Evolutionary conservation across 2,113 vertebrate species (phyloP).

Genomic region (Pteronura brasiliensis): DNA sequence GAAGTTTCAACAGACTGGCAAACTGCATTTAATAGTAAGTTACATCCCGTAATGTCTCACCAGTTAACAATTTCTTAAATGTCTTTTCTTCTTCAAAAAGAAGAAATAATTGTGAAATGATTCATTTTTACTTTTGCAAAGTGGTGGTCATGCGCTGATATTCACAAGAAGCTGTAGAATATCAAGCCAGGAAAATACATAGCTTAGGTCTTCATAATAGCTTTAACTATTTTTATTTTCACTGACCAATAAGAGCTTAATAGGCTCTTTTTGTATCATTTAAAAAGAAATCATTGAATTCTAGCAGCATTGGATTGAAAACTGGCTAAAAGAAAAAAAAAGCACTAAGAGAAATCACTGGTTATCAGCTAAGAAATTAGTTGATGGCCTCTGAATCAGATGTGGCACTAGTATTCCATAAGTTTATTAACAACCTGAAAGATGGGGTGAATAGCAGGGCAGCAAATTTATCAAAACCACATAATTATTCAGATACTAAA

Average conservation of each 20-base stretch:
- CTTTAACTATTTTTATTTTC: constrained; percentile 34
- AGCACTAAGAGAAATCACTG: constrained; percentile 59
- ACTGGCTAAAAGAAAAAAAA: constrained; percentile 66
- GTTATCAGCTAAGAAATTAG: constrained; percentile 65
- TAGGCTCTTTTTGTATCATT: neutral
- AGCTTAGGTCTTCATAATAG: neutral
- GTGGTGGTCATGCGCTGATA: neutral
- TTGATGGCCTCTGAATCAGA: neutral
- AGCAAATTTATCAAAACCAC: constrained; percentile 41
- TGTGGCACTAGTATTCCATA: neutral
- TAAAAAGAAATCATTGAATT: neutral
- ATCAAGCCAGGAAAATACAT: neutral
- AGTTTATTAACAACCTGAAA: constrained; percentile 47
- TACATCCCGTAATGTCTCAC: neutral
- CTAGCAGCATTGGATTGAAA: constrained; percentile 47
- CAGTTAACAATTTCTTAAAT: neutral
- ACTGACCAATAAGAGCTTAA: neutral
- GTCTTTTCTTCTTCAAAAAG: neutral
- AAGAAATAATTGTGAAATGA: constrained; percentile 1
- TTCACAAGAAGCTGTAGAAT: neutral
- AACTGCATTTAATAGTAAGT: constrained; percentile 24
- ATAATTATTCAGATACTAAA: constrained; percentile 36
- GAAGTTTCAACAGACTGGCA: neutral
- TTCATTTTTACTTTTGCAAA: neutral
- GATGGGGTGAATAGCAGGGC: constrained; percentile 14